Evolutionary conservation across 2,888 invertebrate genomes (phyloP).

Genomic region (Meta bourneti): DNA sequence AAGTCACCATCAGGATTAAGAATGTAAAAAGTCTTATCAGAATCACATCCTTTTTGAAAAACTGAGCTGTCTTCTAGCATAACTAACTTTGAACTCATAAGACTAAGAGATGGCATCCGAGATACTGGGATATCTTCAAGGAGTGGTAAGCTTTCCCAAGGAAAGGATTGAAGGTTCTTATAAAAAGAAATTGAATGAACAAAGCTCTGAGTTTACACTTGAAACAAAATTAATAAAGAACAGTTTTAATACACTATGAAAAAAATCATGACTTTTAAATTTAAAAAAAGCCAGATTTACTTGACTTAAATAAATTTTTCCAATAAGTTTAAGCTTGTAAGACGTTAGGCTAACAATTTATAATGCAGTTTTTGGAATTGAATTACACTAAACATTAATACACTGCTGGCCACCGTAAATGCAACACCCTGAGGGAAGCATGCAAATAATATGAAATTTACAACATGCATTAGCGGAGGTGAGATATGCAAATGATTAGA

Average conservation of each 20-base stretch:
- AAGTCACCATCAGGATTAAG: conserved; percentile 88
- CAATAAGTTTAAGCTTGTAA: too few relatives aligned
- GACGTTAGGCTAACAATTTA: too few relatives aligned
- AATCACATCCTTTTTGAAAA: conserved; percentile 82
- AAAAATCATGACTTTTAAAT: background rate
- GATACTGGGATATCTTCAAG: conserved; percentile 86
- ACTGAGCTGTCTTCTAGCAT: conserved; percentile 35
- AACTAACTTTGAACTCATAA: conserved; percentile 78
- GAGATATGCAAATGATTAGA: too few relatives aligned
- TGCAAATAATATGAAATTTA: too few relatives aligned
- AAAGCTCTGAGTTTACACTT: conserved; percentile 8
- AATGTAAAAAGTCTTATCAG: conserved; percentile 84
- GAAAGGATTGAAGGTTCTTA: conserved; percentile 87
- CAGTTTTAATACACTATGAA: background rate
- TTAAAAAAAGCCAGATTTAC: too few relatives aligned
- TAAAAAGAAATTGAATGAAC: background rate
- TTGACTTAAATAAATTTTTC: too few relatives aligned
- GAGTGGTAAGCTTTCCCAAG: conserved; percentile 89
- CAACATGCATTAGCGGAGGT: too few relatives aligned
- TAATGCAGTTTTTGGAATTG: background rate
- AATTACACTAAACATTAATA: too few relatives aligned
- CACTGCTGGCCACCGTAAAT: too few relatives aligned
- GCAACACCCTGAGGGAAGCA: too few relatives aligned
- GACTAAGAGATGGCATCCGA: conserved; percentile 86
- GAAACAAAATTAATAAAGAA: conserved; percentile 19